A percentile compares a stretch with the other conserved stretches of the same genome.
These are phyloP conservation scores for Arenaria interpres DNA, from an alignment of 2,113 vertebrate species.

Conservation along the genomic window DNA sequence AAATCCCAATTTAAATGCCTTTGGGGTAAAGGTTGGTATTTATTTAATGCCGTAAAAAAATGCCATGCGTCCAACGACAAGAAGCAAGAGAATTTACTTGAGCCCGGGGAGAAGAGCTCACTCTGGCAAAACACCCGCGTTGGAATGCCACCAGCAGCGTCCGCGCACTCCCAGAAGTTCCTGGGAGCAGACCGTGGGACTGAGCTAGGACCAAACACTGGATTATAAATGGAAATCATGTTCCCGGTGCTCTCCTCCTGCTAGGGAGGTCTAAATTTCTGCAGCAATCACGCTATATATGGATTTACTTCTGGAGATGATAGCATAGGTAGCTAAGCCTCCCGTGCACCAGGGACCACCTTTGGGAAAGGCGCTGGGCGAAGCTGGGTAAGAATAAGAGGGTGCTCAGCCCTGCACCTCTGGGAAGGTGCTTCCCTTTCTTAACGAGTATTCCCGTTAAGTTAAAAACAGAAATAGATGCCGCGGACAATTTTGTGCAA, in stretches of 20 bases:
- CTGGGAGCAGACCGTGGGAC: neutral
- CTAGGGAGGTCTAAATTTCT: neutral
- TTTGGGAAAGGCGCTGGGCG: neutral
- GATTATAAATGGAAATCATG: neutral
- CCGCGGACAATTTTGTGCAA: neutral
- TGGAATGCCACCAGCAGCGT: fast-evolving
- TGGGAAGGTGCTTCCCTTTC: neutral
- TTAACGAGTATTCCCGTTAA: neutral
- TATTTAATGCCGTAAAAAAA: neutral
- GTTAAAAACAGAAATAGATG: neutral
- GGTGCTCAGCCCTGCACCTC: too few species aligned
- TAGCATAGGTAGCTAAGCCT: neutral
- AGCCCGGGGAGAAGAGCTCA: neutral
- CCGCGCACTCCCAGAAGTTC: fast-evolving
- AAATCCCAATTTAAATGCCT: neutral
- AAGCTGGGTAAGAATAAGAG: too few species aligned
- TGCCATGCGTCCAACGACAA: neutral
- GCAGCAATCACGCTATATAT: neutral
- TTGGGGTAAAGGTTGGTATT: neutral
- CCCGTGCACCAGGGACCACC: neutral
- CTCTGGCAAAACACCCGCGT: neutral
- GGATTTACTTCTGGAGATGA: neutral
- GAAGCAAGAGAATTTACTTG: neutral
- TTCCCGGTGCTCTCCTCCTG: neutral
- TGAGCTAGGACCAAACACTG: neutral